Conservation (phyloP, 2,113 vertebrate species). For the Halcyon malimbica region DNA sequence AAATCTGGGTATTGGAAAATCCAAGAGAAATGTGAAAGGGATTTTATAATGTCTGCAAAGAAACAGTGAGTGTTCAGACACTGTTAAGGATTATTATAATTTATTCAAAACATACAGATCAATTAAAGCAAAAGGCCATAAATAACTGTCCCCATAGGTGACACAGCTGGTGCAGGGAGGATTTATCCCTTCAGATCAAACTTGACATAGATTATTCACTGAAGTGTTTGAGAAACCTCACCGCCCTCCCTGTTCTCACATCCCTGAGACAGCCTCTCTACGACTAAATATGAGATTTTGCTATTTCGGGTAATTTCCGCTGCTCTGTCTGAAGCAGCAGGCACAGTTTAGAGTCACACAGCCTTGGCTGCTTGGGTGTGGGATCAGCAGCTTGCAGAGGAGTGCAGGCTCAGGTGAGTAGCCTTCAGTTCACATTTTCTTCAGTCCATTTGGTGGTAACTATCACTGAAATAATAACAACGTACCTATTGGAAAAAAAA, state of each 20-base stretch:
- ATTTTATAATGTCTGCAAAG: background rate
- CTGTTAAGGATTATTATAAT: background rate
- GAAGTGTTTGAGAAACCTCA: background rate
- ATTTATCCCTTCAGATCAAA: background rate
- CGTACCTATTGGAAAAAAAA: background rate
- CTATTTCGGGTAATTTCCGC: background rate
- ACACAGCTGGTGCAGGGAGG: background rate
- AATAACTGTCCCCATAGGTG: background rate
- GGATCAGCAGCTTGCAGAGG: background rate
- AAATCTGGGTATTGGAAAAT: background rate
- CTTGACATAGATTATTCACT: background rate
- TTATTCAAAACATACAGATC: background rate
- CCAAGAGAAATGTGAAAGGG: background rate
- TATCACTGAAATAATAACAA: background rate
- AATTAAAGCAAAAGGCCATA: background rate
- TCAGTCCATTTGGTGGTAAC: background rate
- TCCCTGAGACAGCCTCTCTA: background rate
- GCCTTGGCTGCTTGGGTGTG: background rate
- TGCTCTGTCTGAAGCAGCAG: background rate
- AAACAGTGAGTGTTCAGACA: background rate
- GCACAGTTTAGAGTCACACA: background rate
- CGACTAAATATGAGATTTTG: background rate
- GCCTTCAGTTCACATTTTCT: background rate
- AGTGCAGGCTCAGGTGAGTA: background rate
- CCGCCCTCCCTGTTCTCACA: background rate